A percentile compares a stretch with the other conserved stretches of the same genome.
phyloP scores from a whole-genome alignment of 2,113 vertebrate genomes.

The Chionomys nivalis region DNA sequence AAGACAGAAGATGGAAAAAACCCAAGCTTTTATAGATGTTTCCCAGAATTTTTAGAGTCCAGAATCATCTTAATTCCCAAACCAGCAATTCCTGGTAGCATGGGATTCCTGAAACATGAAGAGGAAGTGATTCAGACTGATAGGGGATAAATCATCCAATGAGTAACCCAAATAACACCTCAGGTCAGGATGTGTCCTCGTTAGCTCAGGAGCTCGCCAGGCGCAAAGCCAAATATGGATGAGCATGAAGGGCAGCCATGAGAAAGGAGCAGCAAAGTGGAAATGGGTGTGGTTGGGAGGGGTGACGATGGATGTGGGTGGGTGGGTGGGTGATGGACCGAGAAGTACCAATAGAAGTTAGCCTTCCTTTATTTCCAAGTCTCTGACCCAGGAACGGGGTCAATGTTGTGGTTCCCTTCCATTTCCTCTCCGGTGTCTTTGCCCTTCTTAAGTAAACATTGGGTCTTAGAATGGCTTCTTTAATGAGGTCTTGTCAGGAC shows the following conservation, averaged over 20 bases:
- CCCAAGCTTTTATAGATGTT: background rate
- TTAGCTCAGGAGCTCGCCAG: background rate
- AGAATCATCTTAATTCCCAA: slow-evolving; percentile 31
- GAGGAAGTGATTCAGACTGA: slow-evolving; percentile 1
- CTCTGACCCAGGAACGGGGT: background rate
- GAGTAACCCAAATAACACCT: background rate
- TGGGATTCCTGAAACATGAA: background rate
- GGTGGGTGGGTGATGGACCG: background rate
- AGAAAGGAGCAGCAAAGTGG: background rate
- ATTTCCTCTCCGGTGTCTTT: background rate
- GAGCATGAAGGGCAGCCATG: background rate
- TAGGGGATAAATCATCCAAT: background rate
- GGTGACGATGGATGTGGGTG: background rate
- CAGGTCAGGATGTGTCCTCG: background rate
- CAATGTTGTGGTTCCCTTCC: background rate
- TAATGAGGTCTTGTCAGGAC: background rate
- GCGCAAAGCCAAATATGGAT: background rate
- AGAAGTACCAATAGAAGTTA: background rate
- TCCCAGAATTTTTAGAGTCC: slow-evolving; percentile 39
- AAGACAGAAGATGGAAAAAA: slow-evolving; percentile 40
- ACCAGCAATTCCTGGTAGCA: background rate
- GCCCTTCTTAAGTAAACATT: background rate
- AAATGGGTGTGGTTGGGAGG: background rate
- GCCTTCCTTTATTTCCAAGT: background rate
- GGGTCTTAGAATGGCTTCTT: background rate